Conservation (phyloP, 2,797 vertebrate species). For the Sitta carolinensis region DNA sequence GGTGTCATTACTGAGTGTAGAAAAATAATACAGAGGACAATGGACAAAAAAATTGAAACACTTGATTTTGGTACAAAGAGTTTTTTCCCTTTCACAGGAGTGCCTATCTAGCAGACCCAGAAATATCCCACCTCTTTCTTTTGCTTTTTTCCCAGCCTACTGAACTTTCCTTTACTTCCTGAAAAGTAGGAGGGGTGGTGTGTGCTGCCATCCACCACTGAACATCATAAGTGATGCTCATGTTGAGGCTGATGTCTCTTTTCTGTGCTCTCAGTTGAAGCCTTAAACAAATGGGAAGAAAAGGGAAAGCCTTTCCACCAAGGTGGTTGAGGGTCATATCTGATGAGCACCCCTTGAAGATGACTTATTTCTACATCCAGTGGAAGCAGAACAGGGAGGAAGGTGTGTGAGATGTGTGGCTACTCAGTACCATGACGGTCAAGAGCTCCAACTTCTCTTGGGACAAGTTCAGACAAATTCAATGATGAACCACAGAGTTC, state of each 20-base stretch:
- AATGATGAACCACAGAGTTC: not conserved
- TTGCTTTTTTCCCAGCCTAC: not conserved
- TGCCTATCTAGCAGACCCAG: not conserved
- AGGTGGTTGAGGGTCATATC: not conserved
- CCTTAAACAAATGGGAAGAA: not conserved
- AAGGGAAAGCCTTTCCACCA: not conserved
- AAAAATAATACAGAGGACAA: not conserved
- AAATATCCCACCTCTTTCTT: not conserved
- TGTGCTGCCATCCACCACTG: not conserved
- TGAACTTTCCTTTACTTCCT: not conserved
- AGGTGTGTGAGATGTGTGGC: not conserved
- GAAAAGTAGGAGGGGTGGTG: not conserved
- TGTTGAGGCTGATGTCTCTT: not conserved
- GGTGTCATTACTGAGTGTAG: not conserved
- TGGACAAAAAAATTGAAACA: not conserved
- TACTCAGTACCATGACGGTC: not conserved
- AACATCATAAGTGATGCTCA: not conserved
- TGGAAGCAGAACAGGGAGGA: not conserved
- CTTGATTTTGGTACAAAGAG: not conserved
- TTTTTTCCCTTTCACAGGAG: not conserved
- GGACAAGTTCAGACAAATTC: not conserved
- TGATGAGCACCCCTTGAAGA: not conserved
- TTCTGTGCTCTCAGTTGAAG: not conserved
- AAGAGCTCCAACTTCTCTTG: not conserved
- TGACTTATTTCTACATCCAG: not conserved